These are phyloP conservation scores for Cirrhinus mrigala DNA, from an alignment of 2,797 vertebrate genomes.

Conservation along the genomic window DNA sequence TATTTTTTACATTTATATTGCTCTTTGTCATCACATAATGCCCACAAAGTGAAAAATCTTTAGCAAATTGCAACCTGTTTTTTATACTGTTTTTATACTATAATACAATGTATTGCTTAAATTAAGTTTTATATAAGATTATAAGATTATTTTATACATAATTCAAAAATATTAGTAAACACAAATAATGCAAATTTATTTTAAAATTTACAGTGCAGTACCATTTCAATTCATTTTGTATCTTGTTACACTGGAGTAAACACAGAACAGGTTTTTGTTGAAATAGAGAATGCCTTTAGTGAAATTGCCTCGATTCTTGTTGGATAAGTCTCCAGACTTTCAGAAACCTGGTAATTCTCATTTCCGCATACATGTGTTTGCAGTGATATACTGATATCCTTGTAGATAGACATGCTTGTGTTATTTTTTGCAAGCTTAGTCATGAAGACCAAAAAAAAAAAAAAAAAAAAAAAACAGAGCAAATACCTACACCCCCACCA, in stretches of 20 bases:
- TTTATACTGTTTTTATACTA: too few species aligned
- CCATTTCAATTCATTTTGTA: not conserved
- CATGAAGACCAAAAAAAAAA: not conserved
- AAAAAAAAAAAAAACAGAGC: not conserved
- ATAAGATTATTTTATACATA: not conserved
- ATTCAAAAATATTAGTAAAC: not conserved
- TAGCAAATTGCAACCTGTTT: not conserved
- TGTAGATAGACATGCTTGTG: slow-evolving; percentile 13
- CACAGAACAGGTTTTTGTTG: not conserved
- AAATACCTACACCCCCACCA: slow-evolving; percentile 2
- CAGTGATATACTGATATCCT: slow-evolving; percentile 3
- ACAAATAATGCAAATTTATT: not conserved
- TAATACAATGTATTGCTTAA: too few species aligned
- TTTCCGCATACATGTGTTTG: not conserved
- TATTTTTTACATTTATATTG: too few species aligned
- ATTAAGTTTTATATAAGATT: not conserved
- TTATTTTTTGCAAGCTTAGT: slow-evolving; percentile 31
- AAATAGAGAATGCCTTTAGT: slow-evolving; percentile 36
- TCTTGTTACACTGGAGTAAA: not conserved
- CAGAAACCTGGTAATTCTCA: not conserved
- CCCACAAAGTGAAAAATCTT: not conserved
- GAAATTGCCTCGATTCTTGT: not conserved
- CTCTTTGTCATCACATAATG: too few species aligned
- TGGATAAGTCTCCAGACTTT: not conserved
- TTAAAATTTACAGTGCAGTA: not conserved